Evolutionary conservation across 2,797 vertebrate genomes (phyloP).

Genomic region (Morelia viridis): DNA sequence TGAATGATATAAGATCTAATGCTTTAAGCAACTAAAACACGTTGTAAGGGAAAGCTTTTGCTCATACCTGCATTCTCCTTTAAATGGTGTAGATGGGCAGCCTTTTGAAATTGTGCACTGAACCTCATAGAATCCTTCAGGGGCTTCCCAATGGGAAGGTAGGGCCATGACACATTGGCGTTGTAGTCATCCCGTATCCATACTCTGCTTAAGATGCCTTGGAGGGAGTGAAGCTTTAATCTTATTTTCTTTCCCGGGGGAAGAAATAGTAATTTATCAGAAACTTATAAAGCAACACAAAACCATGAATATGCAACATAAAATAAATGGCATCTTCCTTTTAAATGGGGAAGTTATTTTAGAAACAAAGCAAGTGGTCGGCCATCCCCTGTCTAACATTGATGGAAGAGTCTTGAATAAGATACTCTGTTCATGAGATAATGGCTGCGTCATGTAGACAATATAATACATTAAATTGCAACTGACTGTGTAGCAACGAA

Average conservation of each 20-base stretch:
- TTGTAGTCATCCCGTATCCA: background rate
- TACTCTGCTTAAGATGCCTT: background rate
- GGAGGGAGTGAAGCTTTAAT: background rate
- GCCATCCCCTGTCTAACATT: background rate
- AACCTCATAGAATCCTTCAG: background rate
- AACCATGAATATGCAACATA: background rate
- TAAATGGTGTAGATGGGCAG: background rate
- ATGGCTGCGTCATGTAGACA: background rate
- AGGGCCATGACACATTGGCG: no score
- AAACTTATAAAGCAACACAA: background rate
- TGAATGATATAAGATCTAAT: background rate
- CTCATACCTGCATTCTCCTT: background rate
- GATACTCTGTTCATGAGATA: background rate
- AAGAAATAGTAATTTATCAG: background rate
- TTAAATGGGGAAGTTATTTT: background rate
- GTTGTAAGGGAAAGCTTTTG: background rate
- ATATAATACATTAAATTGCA: rapidly evolving
- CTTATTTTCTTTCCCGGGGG: background rate
- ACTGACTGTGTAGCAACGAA: background rate
- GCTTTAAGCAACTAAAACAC: background rate
- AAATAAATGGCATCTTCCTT: background rate
- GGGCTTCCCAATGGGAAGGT: no score
- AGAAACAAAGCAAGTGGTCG: background rate
- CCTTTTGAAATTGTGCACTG: background rate
- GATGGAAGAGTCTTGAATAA: background rate